Conservation (phyloP, 1,140 invertebrate species). For the Argopecten irradians region DNA sequence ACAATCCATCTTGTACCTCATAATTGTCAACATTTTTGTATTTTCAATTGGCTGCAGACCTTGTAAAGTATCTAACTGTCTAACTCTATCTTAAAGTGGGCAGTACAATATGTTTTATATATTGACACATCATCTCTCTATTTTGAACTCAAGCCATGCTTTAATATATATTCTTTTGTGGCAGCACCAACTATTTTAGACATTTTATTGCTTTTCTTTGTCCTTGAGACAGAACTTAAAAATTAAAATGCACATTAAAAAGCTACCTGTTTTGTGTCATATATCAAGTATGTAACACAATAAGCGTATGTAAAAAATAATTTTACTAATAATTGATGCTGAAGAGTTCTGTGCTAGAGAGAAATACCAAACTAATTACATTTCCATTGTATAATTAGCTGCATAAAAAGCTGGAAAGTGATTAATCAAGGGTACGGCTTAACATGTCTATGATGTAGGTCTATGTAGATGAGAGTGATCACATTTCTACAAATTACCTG, state of each 20-base stretch:
- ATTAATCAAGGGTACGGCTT: background rate
- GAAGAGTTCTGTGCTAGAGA: background rate
- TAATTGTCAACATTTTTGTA: slow-evolving; percentile 22
- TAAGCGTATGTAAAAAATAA: background rate
- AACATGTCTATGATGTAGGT: background rate
- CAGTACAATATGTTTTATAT: background rate
- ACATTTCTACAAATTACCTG: background rate
- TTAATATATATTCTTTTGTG: background rate
- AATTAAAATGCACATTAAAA: background rate
- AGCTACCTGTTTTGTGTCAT: background rate
- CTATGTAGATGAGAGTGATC: background rate
- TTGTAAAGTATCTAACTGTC: background rate
- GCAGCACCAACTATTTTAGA: background rate
- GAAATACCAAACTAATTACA: background rate
- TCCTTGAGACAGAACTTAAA: background rate
- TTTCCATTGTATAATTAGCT: no score
- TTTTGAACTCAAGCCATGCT: background rate
- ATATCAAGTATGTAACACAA: background rate
- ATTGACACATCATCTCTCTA: slow-evolving; percentile 5
- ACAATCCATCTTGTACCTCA: slow-evolving; percentile 21
- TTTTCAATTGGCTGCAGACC: slow-evolving; percentile 21
- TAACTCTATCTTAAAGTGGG: no score
- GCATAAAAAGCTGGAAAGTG: no score
- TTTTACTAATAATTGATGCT: background rate
- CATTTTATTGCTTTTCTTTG: background rate